Percentiles rank a stretch among this genome's conserved stretches.
phyloP scores from a whole-genome alignment of 2,888 invertebrate genomes.

The Chaitophorus viminalis region DNA sequence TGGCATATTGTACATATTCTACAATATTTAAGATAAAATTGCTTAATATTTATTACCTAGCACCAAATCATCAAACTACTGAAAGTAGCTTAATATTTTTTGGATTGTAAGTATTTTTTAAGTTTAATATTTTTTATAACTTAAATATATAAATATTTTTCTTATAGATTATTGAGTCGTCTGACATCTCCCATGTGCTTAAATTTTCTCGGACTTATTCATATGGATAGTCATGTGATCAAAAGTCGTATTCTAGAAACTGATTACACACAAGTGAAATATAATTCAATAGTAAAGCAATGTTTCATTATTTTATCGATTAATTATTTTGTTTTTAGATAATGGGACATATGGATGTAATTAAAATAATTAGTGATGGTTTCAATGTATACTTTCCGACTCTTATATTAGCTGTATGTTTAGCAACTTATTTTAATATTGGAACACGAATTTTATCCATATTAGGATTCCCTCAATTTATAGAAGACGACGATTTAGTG shows the following conservation, averaged over 20 bases:
- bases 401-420: slow-evolving; percentile 90
- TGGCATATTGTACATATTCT: slow-evolving; percentile 97
- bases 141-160: slow-evolving; percentile 67
- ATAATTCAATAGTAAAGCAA: background rate
- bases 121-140: background rate
- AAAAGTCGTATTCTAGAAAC: slow-evolving; percentile 85
- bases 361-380: slow-evolving; percentile 94
- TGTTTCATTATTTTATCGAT: slow-evolving; percentile 51
- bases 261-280: slow-evolving; percentile 88
- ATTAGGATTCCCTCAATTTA: slow-evolving; percentile 96
- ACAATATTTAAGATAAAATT: slow-evolving; percentile 96
- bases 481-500: slow-evolving; percentile 93
- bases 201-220: slow-evolving; percentile 96
- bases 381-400: slow-evolving; percentile 99
- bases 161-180: slow-evolving; percentile 96
- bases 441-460: slow-evolving; percentile 90
- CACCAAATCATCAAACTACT: slow-evolving; percentile 97
- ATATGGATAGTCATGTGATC: slow-evolving; percentile 96
- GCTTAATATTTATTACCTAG: slow-evolving; percentile 95
- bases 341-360: slow-evolving; percentile 99
- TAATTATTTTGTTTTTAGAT: slow-evolving; percentile 71
- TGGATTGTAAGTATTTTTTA: slow-evolving; percentile 77
- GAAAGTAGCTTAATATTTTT: slow-evolving; percentile 98
- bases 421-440: slow-evolving; percentile 92
- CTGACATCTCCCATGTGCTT: slow-evolving; percentile 98